Percentiles rank a stretch among this genome's conserved stretches.
These are phyloP conservation scores for Bombus waltoni DNA, from an alignment of 1,140 invertebrate species.

Conservation along the genomic window DNA sequence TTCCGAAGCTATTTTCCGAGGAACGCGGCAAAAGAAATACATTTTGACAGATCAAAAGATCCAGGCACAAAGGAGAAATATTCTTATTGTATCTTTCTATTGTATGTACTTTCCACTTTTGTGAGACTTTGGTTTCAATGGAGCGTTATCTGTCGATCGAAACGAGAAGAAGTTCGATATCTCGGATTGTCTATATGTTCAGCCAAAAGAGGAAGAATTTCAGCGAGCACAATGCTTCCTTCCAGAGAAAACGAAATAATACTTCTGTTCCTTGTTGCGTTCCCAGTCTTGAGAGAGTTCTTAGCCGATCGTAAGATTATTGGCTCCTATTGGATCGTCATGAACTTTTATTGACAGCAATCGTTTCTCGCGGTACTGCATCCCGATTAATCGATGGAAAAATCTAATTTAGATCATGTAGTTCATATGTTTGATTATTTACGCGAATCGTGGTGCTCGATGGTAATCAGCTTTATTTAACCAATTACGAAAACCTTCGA, in stretches of 20 bases:
- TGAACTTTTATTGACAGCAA: neutral
- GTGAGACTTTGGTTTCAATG: slow-evolving; percentile 15
- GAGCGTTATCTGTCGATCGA: slow-evolving; percentile 33
- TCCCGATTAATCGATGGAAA: slow-evolving; percentile 21
- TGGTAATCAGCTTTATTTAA: slow-evolving; percentile 28
- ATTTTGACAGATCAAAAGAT: neutral
- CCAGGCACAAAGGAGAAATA: neutral
- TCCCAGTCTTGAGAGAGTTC: neutral
- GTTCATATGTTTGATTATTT: slow-evolving; percentile 54
- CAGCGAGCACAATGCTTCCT: slow-evolving; percentile 2
- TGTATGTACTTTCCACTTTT: neutral
- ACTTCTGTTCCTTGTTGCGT: neutral
- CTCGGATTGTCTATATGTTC: neutral
- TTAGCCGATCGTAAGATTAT: slow-evolving; percentile 26
- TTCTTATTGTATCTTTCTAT: neutral
- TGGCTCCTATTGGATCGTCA: neutral
- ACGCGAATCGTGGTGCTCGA: neutral
- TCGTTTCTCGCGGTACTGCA: neutral
- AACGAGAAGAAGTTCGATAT: slow-evolving; percentile 26
- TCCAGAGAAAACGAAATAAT: slow-evolving; percentile 39
- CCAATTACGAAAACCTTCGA: slow-evolving; percentile 37
- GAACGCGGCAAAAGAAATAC: neutral
- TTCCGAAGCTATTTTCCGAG: neutral
- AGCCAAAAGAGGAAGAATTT: neutral
- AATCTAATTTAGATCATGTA: slow-evolving; percentile 32